Evolutionary conservation across 2,888 invertebrate species (phyloP).

Genomic region (Augiades crinisus): DNA sequence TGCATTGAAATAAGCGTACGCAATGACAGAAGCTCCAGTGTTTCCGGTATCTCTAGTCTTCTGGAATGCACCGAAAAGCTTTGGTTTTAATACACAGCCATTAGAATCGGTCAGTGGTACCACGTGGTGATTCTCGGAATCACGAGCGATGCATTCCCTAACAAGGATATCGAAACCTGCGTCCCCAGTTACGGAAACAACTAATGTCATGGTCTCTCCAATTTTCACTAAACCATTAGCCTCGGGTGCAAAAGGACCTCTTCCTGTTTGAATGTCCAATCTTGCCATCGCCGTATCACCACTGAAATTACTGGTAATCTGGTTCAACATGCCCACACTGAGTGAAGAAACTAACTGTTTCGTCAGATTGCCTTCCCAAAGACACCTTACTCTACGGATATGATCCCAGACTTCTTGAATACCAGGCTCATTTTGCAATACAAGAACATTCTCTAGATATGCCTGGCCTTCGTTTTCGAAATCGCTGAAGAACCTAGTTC

Average conservation of each 20-base stretch:
- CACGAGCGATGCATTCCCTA: conserved; percentile 88
- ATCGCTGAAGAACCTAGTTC: conserved; percentile 89
- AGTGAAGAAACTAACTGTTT: conserved; percentile 88
- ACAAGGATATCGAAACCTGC: conserved; percentile 90
- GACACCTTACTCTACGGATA: conserved; percentile 87
- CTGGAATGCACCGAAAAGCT: conserved; percentile 91
- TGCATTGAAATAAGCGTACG: conserved; percentile 89
- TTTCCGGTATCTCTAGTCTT: conserved; percentile 88
- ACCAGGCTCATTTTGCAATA: conserved; percentile 89
- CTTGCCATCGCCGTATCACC: conserved; percentile 92
- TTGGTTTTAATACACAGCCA: conserved; percentile 90
- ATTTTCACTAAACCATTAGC: conserved; percentile 90
- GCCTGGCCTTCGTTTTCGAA: conserved; percentile 89
- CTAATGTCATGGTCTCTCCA: conserved; percentile 90
- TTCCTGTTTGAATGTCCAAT: conserved; percentile 88
- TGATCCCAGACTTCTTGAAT: conserved; percentile 91
- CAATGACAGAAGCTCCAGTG: conserved; percentile 87
- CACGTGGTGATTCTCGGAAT: conserved; percentile 84
- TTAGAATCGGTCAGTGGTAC: conserved; percentile 87
- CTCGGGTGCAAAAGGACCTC: conserved; percentile 88
- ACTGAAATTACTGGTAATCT: conserved; percentile 90
- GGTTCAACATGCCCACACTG: conserved; percentile 89
- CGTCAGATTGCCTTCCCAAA: conserved; percentile 91
- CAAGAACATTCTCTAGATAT: conserved; percentile 89
- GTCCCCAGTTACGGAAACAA: conserved; percentile 89